Evolutionary conservation across 2,113 vertebrate genomes (phyloP), one percentile per base, ranked within the genome.

Genomic region (Scomber colias): DNA sequence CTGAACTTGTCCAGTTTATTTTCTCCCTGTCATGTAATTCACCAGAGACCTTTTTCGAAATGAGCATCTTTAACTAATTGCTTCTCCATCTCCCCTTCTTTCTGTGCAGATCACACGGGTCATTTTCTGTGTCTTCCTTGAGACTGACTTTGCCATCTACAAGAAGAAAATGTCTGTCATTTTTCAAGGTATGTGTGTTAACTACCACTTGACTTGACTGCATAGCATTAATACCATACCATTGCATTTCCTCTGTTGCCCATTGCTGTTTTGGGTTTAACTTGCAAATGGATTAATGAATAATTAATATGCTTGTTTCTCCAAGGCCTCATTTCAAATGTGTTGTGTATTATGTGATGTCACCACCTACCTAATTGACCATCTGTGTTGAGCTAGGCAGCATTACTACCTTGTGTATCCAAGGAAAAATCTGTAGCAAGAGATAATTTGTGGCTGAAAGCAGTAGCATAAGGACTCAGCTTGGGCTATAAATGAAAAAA

Each of bases 121-220:
- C 93, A 98, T 99, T 94, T 99, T 99, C 95, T 99, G 98, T 0
- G 97, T 99, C 92, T 99, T 99, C 94, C 95, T 99, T 83, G 98
- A 99, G 90, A 95, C 96, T 9, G 98, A 99, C 91, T 98, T 96
- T 92, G 95, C 95, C 93, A 99, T 99, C 94, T 99, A 98, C 95
- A 98, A 96, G 94, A 97, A 97, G 92, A 98, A 98, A 95, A 97
- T 99, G 97, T 92, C 94, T 1, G 92, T 95, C 30, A 93, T 96
- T 88, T 99, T 99, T 90, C 86, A 94, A 95, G 98, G 98, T 99
- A 94, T 53, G 78, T 79, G 19, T 68, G 3, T 75, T 82, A 56
- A 35, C 24, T 77, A 40, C 2, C 6, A 31, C 30, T 14, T 40
- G 49, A 51, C 27, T 51, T 4, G 1, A 11, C 46, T 10, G 15